Percentiles rank a stretch among this genome's conserved stretches.
These are phyloP conservation scores for Urocitellus parryii DNA, from an alignment of 2,113 vertebrate species.

Conservation along the genomic window DNA sequence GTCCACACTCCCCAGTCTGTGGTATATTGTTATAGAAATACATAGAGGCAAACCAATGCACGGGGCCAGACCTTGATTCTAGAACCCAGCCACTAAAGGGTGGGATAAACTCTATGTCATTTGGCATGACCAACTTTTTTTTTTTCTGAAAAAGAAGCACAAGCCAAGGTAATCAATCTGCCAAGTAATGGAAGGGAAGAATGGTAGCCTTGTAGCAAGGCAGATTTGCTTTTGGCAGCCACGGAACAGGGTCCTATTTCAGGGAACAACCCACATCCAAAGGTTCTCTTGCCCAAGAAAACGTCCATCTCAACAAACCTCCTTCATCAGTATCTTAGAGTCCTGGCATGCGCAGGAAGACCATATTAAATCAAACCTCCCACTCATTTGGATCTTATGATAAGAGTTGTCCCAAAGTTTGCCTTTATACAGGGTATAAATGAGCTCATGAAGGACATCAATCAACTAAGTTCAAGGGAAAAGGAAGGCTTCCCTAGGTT, in stretches of 20 bases:
- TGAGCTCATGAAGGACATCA: neutral
- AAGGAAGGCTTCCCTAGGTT: neutral
- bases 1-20: neutral
- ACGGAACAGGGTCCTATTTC: neutral
- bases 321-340: neutral
- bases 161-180: conserved; percentile 43
- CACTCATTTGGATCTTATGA: conserved; percentile 12
- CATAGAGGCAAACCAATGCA: neutral
- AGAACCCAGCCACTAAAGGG: neutral
- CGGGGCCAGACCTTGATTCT: neutral
- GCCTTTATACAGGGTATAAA: conserved; percentile 8
- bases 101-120: neutral
- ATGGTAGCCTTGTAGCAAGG: neutral
- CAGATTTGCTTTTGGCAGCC: conserved; percentile 51
- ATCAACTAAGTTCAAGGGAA: conserved; percentile 37
- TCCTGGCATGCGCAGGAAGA: neutral
- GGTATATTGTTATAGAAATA: neutral
- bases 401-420: neutral
- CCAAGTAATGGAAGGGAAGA: neutral
- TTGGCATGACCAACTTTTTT: conserved; percentile 32
- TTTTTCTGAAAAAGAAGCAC: neutral
- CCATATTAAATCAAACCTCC: conserved; percentile 33
- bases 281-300: conserved; percentile 62
- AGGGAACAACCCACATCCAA: conserved; percentile 11
- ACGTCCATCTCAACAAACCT: conserved; percentile 25